phyloP scores from a whole-genome alignment of 35 echinoderm and acorn worm genomes.

The Diadema setosum region DNA sequence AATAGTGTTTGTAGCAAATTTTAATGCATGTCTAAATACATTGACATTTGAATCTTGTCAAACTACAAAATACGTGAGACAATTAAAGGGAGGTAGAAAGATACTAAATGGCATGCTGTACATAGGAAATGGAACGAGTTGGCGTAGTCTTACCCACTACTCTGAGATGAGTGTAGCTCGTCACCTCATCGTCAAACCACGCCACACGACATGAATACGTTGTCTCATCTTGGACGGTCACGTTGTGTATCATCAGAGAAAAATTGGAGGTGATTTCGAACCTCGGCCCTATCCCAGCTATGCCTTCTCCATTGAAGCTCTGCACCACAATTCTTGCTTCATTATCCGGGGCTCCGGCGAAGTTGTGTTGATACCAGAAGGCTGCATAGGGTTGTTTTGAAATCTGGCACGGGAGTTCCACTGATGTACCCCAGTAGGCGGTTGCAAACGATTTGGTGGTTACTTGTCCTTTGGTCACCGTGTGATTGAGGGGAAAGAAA shows the following conservation, averaged over 20 bases:
- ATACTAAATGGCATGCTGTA: too few relatives aligned
- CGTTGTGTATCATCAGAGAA: background rate
- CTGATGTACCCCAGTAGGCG: background rate
- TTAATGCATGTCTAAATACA: too few relatives aligned
- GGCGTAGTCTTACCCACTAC: background rate
- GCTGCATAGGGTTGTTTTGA: background rate
- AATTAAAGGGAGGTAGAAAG: too few relatives aligned
- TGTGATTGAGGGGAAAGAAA: background rate
- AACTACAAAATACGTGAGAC: too few relatives aligned
- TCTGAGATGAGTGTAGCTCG: background rate
- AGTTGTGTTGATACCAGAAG: background rate
- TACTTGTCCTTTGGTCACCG: too few relatives aligned
- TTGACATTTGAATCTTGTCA: too few relatives aligned
- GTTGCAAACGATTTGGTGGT: background rate
- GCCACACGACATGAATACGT: background rate
- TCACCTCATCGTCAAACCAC: background rate
- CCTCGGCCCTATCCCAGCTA: background rate
- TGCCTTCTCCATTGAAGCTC: background rate
- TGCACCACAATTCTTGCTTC: background rate
- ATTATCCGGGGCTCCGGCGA: background rate
- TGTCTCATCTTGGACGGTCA: background rate
- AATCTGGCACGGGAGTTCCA: background rate
- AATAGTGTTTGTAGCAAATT: too few relatives aligned
- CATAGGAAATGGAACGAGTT: too few relatives aligned
- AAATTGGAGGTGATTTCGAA: background rate